These are phyloP conservation scores for Sphecodes monilicornis DNA, from an alignment of 2,888 invertebrate species.

Conservation along the genomic window DNA sequence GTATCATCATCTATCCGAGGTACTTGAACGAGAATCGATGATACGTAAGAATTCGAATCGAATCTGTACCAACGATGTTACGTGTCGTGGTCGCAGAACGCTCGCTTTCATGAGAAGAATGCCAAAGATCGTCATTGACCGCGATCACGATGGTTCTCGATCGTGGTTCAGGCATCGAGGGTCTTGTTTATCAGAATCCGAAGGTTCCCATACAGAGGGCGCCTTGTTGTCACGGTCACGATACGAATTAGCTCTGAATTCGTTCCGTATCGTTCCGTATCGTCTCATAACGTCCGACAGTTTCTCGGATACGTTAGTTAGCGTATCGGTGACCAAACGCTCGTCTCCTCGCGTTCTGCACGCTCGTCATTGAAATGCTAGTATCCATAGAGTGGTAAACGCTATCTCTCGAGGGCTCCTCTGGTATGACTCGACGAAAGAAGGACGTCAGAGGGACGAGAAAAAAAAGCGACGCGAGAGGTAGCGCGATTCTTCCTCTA, in stretches of 20 bases:
- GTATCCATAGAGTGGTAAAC: not conserved
- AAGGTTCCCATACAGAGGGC: constrained; percentile 48
- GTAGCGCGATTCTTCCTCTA: not conserved
- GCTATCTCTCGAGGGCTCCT: not conserved
- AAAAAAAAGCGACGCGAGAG: not conserved
- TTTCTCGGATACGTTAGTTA: not conserved
- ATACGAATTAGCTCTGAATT: constrained; percentile 60
- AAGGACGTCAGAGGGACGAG: too few relatives aligned
- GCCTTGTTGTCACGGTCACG: constrained; percentile 54
- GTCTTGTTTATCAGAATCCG: constrained; percentile 35
- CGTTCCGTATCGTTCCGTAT: constrained; percentile 37
- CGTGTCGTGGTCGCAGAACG: not conserved
- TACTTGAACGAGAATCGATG: too few relatives aligned
- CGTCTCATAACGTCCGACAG: not conserved
- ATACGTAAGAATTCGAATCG: not conserved
- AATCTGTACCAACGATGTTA: not conserved
- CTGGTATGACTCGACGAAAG: not conserved
- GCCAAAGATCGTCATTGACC: not conserved
- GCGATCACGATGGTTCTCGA: not conserved
- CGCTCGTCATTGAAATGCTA: not conserved
- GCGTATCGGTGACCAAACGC: not conserved
- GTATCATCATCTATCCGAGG: too few relatives aligned
- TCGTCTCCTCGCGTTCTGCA: not conserved
- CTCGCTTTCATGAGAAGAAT: not conserved
- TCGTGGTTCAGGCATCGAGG: constrained; percentile 4